phyloP scores from a whole-genome alignment of 2,797 vertebrate genomes.

The Mionectes olivaceus region DNA sequence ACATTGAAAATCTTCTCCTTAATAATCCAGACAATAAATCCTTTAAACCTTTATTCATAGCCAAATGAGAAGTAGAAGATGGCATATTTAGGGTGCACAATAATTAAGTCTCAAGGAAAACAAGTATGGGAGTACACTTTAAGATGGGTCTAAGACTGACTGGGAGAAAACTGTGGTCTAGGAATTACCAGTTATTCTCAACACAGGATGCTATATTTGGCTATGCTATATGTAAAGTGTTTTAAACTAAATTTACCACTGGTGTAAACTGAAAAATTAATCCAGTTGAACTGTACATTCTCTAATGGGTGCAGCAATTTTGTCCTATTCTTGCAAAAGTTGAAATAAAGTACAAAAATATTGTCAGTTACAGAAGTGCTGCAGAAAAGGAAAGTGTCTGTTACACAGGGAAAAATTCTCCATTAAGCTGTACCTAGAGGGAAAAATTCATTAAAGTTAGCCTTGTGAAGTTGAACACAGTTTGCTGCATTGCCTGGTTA shows the following conservation, averaged over 20 bases:
- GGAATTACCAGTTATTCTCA: background rate
- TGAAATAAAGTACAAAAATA: background rate
- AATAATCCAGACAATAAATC: background rate
- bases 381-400: background rate
- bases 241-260: slow-evolving; percentile 9
- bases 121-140: background rate
- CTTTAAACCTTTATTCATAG: background rate
- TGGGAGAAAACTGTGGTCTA: background rate
- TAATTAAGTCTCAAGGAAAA: slow-evolving; percentile 19
- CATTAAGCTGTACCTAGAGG: background rate
- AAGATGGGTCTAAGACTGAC: background rate
- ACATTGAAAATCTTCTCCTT: slow-evolving; percentile 5
- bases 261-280: background rate
- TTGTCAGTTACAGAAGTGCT: background rate
- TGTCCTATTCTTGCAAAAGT: background rate
- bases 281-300: background rate
- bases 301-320: background rate
- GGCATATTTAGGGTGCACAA: background rate
- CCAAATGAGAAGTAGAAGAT: background rate
- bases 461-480: background rate
- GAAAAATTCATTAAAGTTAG: slow-evolving; percentile 15
- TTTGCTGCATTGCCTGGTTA: slow-evolving; percentile 6
- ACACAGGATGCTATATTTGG: background rate
- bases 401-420: background rate
- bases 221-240: background rate